These are phyloP conservation scores for Acleris laterana DNA, from an alignment of 2,888 invertebrate genomes.

Conservation along the genomic window DNA sequence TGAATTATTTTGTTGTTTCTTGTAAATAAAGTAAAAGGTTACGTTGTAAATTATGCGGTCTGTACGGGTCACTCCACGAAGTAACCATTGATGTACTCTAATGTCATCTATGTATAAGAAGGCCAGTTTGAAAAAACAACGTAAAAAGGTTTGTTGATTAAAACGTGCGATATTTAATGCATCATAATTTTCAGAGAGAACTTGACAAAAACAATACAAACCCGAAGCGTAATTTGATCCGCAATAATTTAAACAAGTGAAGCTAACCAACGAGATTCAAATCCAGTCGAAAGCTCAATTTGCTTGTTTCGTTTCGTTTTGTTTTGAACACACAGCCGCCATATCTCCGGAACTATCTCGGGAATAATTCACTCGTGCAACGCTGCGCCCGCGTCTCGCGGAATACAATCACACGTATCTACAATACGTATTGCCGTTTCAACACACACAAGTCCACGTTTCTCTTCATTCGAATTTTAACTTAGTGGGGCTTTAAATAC, in stretches of 20 bases:
- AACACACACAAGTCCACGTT: constrained; percentile 21
- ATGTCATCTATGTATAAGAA: background rate
- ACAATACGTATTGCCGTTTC: constrained; percentile 25
- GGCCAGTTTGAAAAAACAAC: background rate
- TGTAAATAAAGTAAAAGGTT: constrained; percentile 25
- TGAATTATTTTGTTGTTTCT: constrained; percentile 31
- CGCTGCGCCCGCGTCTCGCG: constrained; percentile 47
- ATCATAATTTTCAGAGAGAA: constrained; percentile 29
- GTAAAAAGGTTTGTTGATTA: constrained; percentile 10
- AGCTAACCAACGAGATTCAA: constrained; percentile 52
- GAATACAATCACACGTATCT: constrained; percentile 43
- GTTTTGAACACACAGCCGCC: constrained; percentile 66
- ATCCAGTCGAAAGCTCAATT: constrained; percentile 68
- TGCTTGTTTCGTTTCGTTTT: constrained; percentile 74
- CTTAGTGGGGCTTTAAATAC: constrained; percentile 29
- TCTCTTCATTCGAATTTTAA: constrained; percentile 12
- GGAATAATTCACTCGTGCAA: constrained; percentile 68
- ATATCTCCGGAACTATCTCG: constrained; percentile 76
- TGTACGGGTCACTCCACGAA: background rate
- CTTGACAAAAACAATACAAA: constrained; percentile 35
- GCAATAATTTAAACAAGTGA: constrained; percentile 37
- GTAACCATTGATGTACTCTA: background rate
- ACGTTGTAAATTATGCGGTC: background rate
- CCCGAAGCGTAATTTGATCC: constrained; percentile 34
- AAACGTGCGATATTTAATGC: constrained; percentile 19